phyloP scores from a whole-genome alignment of 2,797 vertebrate species.

The Oreortyx pictus region DNA sequence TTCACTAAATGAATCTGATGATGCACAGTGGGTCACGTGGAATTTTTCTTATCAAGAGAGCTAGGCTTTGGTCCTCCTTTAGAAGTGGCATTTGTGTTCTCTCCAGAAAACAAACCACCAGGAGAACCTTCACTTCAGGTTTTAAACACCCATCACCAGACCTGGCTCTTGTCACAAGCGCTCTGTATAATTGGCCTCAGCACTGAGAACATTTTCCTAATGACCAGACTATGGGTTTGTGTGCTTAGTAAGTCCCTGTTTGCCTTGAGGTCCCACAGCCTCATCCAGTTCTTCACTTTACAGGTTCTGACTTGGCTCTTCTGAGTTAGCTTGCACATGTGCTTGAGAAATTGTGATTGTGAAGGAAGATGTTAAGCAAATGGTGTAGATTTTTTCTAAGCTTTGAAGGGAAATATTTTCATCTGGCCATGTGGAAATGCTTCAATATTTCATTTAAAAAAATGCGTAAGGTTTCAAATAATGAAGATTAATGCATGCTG shows the following conservation, averaged over 20 bases:
- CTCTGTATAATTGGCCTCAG: fast-evolving
- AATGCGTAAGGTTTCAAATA: background rate
- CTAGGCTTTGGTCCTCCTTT: background rate
- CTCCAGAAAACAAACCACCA: background rate
- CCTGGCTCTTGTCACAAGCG: background rate
- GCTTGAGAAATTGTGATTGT: background rate
- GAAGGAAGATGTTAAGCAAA: background rate
- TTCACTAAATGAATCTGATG: background rate
- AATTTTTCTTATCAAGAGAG: background rate
- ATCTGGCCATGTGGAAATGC: background rate
- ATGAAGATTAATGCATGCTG: conserved; percentile 9
- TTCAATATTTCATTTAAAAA: background rate
- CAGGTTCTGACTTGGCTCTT: background rate
- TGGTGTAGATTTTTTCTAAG: background rate
- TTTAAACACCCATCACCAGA: fast-evolving
- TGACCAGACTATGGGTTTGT: background rate
- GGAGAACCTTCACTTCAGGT: background rate
- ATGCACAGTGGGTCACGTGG: fast-evolving
- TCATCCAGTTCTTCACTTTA: background rate
- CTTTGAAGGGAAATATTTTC: conserved; percentile 13
- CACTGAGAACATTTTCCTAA: background rate
- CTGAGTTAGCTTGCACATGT: fast-evolving
- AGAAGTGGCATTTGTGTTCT: background rate
- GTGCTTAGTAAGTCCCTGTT: background rate
- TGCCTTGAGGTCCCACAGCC: background rate